Conservation (phyloP, 2,113 vertebrate genomes). For the Grammomys dolichurus region DNA sequence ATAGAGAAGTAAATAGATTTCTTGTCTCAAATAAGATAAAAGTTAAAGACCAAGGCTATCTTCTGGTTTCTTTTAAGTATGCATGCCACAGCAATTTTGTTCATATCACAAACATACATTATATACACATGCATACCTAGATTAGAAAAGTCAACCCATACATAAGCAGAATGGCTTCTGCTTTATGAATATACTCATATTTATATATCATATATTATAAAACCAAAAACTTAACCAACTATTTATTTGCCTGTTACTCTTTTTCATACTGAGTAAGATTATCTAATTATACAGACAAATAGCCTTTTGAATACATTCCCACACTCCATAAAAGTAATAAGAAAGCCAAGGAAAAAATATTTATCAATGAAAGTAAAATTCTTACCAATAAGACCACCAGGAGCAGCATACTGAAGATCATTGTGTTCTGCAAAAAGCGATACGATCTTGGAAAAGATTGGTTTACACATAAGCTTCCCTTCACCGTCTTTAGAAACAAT, state of each 20-base stretch:
- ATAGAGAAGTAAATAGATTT: not conserved
- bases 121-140: not conserved
- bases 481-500: constrained; percentile 99
- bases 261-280: not conserved
- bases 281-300: not conserved
- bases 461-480: constrained; percentile 99
- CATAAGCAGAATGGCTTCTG: not conserved
- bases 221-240: not conserved
- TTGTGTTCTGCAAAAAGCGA: constrained; percentile 99
- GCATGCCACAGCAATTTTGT: not conserved
- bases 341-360: not conserved
- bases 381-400: constrained; percentile 97
- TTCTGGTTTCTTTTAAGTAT: not conserved
- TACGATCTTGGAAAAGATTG: constrained; percentile 99
- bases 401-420: constrained; percentile 97
- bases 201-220: not conserved
- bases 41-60: not conserved
- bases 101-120: not conserved
- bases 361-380: constrained; percentile 74
- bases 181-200: not conserved
- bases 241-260: not conserved
- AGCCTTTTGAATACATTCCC: not conserved
- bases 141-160: not conserved
- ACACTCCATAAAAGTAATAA: not conserved
- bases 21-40: too few species aligned